Percentiles rank a stretch among this genome's conserved stretches.
Conservation (phyloP, 2,113 vertebrate species). For the Pseudopipra pipra region DNA sequence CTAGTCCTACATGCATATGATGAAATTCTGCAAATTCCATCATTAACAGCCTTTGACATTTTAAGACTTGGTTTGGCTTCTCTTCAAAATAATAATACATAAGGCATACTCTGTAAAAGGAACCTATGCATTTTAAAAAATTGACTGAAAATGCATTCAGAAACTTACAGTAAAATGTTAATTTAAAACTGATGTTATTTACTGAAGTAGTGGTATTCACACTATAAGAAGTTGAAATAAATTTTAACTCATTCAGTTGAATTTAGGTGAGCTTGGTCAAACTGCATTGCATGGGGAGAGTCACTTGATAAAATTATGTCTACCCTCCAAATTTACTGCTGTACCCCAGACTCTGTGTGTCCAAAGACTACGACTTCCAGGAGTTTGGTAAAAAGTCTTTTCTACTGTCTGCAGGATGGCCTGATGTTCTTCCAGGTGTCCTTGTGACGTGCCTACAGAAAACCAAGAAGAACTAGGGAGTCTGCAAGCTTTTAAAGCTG, state of each 20-base stretch:
- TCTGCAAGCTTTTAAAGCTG: background rate
- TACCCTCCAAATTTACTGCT: background rate
- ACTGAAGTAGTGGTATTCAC: background rate
- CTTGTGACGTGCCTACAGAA: accelerated
- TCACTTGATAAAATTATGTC: background rate
- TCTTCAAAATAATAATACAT: background rate
- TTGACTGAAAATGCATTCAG: background rate
- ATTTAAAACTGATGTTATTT: background rate
- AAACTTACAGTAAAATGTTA: background rate
- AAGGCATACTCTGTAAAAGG: background rate
- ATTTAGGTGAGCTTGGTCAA: background rate
- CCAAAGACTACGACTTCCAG: background rate
- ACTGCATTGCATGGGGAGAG: background rate
- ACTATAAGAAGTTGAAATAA: background rate
- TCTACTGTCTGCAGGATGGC: no score
- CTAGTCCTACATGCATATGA: accelerated
- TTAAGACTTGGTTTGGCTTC: background rate
- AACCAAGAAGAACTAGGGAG: background rate
- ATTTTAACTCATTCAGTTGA: background rate
- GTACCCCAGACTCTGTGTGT: background rate
- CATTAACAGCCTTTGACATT: accelerated
- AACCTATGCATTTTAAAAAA: background rate
- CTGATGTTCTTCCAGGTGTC: background rate
- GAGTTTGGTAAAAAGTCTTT: background rate
- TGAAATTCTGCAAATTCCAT: background rate